Conservation (phyloP, 2,113 vertebrate species). For the Odontesthes bonariensis region DNA sequence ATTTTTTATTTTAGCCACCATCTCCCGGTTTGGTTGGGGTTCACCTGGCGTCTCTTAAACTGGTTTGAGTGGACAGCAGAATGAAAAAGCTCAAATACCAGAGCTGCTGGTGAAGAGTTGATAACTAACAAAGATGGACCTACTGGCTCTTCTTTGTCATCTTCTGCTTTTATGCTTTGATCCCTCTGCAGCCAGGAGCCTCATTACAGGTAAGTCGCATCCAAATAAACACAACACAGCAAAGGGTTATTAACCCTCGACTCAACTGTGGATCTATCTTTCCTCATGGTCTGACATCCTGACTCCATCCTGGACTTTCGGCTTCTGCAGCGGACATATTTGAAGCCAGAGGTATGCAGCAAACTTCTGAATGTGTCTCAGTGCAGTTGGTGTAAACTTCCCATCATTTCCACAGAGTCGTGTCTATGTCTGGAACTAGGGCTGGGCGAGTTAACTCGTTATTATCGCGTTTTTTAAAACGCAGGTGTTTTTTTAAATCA, state of each 20-base stretch:
- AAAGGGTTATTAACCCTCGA: slow-evolving; percentile 6
- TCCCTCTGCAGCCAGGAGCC: slow-evolving; percentile 62
- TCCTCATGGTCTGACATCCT: slow-evolving; percentile 3
- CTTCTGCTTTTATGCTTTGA: slow-evolving; percentile 67
- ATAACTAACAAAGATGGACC: slow-evolving; percentile 56
- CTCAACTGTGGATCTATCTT: slow-evolving; percentile 40
- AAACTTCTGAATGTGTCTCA: neutral
- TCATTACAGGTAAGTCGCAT: slow-evolving; percentile 73
- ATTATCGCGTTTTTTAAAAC: no score
- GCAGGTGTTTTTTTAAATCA: no score
- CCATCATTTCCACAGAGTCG: neutral
- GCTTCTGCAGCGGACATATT: slow-evolving; percentile 77
- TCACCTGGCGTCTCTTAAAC: neutral
- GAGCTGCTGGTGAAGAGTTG: slow-evolving; percentile 18
- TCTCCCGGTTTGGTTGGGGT: neutral
- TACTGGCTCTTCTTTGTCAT: slow-evolving; percentile 39
- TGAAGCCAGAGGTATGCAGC: slow-evolving; percentile 71
- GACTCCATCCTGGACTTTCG: slow-evolving; percentile 58
- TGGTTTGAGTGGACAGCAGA: slow-evolving; percentile 13
- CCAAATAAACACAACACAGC: neutral
- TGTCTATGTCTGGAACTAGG: no score
- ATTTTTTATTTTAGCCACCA: neutral
- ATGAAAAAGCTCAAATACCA: slow-evolving; percentile 45
- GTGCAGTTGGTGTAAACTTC: no score
- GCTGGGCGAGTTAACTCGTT: no score